phyloP scores from a whole-genome alignment of 2,113 vertebrate species.

The Melozone crissalis region DNA sequence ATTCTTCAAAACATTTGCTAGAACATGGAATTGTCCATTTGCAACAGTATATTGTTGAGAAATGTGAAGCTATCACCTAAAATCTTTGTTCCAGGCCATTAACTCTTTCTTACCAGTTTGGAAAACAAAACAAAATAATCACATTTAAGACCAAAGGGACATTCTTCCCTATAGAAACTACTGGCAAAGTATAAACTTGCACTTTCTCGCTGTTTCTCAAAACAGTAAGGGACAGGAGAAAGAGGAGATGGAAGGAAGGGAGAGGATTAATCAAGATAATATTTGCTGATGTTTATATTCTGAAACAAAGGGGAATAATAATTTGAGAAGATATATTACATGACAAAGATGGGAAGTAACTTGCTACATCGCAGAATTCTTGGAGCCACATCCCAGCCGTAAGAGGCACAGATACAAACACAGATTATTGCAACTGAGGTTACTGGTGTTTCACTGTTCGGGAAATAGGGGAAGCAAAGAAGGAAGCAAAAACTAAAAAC shows the following conservation, averaged over 20 bases:
- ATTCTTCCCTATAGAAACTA: neutral
- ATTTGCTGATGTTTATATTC: neutral
- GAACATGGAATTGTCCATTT: neutral
- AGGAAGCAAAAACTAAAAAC: conserved; percentile 16
- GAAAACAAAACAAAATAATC: neutral
- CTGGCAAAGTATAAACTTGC: neutral
- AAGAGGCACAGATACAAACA: neutral
- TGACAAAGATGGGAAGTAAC: neutral
- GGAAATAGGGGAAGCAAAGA: neutral
- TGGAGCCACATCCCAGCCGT: neutral
- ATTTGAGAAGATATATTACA: neutral
- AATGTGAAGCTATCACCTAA: neutral
- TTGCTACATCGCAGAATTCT: neutral
- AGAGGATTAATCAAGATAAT: neutral
- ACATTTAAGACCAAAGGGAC: neutral
- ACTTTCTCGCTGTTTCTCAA: neutral
- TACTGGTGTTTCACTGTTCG: neutral
- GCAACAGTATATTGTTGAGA: neutral
- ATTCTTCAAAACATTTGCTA: neutral
- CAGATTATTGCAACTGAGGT: neutral
- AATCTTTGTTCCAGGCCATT: neutral
- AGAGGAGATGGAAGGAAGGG: neutral
- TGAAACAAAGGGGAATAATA: conserved; percentile 13
- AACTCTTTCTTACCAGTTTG: neutral
- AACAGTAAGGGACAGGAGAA: neutral